Percentiles rank a stretch among this genome's conserved stretches.
These are phyloP conservation scores for Amphipoea oculea DNA, from an alignment of 2,888 invertebrate species.

Conservation along the genomic window DNA sequence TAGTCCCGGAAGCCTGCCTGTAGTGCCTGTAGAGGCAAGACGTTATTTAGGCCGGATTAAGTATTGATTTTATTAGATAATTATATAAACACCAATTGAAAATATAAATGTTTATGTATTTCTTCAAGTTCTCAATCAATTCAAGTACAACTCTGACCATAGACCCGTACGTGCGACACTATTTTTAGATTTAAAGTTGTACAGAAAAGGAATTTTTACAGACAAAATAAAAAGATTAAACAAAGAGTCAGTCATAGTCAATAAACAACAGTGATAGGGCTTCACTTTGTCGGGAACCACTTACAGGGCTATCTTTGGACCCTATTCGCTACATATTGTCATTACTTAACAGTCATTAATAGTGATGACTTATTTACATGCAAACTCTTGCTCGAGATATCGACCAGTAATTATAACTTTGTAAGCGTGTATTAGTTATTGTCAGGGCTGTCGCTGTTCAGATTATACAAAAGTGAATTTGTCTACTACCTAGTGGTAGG, in stretches of 20 bases:
- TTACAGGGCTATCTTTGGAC: conserved; percentile 1
- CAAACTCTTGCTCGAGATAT: conserved; percentile 1
- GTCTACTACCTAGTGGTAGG: not conserved
- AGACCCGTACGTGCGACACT: too few relatives aligned
- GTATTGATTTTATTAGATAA: not conserved
- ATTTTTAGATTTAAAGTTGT: too few relatives aligned
- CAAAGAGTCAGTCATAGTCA: too few relatives aligned
- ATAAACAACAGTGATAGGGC: not conserved
- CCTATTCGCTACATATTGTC: not conserved
- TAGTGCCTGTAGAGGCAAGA: too few relatives aligned
- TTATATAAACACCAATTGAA: not conserved
- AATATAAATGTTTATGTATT: too few relatives aligned
- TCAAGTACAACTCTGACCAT: too few relatives aligned
- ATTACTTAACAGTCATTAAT: conserved; percentile 17
- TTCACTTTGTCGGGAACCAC: not conserved
- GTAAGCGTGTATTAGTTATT: not conserved
- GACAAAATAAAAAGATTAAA: too few relatives aligned
- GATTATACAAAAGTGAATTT: not conserved
- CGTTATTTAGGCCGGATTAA: not conserved
- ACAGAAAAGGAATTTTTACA: too few relatives aligned
- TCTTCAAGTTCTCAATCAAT: too few relatives aligned
- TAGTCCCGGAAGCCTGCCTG: too few relatives aligned
- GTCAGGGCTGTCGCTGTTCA: conserved; percentile 26
- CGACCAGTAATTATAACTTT: conserved; percentile 11
- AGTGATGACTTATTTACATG: conserved; percentile 30